Base-by-base conservation (phyloP, 2,113 vertebrate genomes). In the Hirundichthys speculiger region DNA sequence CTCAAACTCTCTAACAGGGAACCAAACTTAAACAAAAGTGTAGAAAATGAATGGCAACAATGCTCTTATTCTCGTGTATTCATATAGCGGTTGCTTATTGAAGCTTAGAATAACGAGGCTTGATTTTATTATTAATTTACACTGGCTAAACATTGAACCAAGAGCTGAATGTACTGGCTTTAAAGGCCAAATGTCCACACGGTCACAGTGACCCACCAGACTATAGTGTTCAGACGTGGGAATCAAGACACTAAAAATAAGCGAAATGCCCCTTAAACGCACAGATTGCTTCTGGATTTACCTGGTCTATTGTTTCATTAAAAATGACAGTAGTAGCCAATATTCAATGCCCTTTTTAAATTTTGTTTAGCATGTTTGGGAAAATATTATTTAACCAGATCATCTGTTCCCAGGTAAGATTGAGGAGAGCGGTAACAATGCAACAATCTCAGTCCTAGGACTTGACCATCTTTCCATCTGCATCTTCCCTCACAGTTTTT, bases 1-100 rank as follows among this genome's bases (percentile, higher is more conserved):
- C 80, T 83, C 80, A 87, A 84, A 79, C 40, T 75, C 61, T 72
- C 76, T 64, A 73, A 69, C 82, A 82, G 79, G 25, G 27, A 75
- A 45, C 64, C 68, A 74, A 79, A 83, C 66, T 75, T 80, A 86
- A 86, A 81, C 82, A 86, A 73, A 60, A 40, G 56, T 12, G 53
- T 16, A 59, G 58, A 50, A 64, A 82, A 79, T 27, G 39, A 60
- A 80, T 27, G 50, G 63, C 67, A 46, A 73, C 61, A n/a, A n/a
- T 39, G 66, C 40, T 66, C 51, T 48, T 21, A 19, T 40, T 43
- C 76, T 56, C 53, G 54, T 84, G 62, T 62, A 62, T 75, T 63
- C 45, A 62, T 19, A 14, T 65, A 78, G 67, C 78, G 74, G 59
- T 24, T 82, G 80, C 41, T 87, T 82, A 80, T 64, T 73, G 65